Base-by-base conservation (phyloP, 2,888 invertebrate genomes). In the Euplagia quadripunctaria region DNA sequence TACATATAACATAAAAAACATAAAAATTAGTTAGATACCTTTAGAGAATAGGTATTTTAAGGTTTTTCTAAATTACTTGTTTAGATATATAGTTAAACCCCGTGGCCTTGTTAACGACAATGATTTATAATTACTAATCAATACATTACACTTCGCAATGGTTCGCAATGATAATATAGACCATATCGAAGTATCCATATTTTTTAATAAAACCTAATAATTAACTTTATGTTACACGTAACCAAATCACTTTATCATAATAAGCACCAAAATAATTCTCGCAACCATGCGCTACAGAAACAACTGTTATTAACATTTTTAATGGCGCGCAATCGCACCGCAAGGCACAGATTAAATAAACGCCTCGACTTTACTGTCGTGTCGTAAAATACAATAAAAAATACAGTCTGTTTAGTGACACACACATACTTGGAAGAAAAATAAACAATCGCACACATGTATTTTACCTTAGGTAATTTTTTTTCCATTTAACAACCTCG, bases 371-470 rank as follows among this genome's bases (percentile, higher is more conserved):
- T 91, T 92, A 92, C 89, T 89, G 89, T 88, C 83, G 87, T 67
- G 72, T 88, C 86, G 88, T 87, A 82, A 91, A 87, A 91, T 91
- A 93, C 92, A 93, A 94, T 94, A 93, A 94, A 94, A 92, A 88
- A 84, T 82, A 84, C 82, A 78, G 83, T 80, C 79, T 83, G 89
- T 87, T 87, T 91, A 92, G 93, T 92, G 94, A 94, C 94, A 92
- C 88, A 84, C 88, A 92, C 91, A 75, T 69, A 92, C 92, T 91
- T 90, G 90, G 83, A 86, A 85, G 79, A 89, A 89, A 90, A 94
- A 94, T 89, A 94, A 94, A 93, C 90, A 92, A 82, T 83, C 81
- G 82, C 81, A 82, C 90, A 91, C 92, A 89, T 92, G 92, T 91
- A 41, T 51, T 63, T 85, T 52, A 72, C 49, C 52, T 70, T 72